Evolutionary conservation across 2,113 vertebrate species (phyloP), one percentile per base, ranked within the genome.

Genomic region (Passerina amoena): DNA sequence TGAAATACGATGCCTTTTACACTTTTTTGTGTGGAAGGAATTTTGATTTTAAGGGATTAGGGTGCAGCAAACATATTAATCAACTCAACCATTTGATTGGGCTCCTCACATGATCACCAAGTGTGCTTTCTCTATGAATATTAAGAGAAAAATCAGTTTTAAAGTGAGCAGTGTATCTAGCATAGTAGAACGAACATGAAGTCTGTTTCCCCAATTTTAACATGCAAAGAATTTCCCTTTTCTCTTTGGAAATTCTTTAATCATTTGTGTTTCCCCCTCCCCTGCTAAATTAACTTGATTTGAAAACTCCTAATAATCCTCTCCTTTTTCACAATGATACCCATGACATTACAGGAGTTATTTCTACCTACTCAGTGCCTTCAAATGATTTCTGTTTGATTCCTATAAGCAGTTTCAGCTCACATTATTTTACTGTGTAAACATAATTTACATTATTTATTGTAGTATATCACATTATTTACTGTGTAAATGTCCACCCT

Each of bases 211-310:
- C 4, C 22, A 70, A 12, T 27, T 30, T n/a, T 60, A 77, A 72
- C 2, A 14, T 11, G 27, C 11, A 35, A 28, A 35, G 5, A 69
- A 53, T 64, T 92, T 65, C 12, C 3, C 14, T 57, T 82, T 90
- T 76, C 14, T 35, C 24, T 63, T 45, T 25, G 10, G 40, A 92
- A 95, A 78, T 40, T 23, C 9, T 47, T 68, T 47, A 38, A 75
- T 50, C 37, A 28, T 35, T 60, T 70, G 4, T 38, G 6, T 33
- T 59, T 6, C 9, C 5, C 14, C 14, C 22, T 1, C 0, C 0
- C 0, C 14, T 8, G 3, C 2, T 13, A 22, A 54, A 24, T 80
- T 60, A 82, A 54, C 66, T 65, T 44, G 77, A 37, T 50, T 20
- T 50, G 10, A 60, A 78, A 73, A 75, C 3, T 30, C 4, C 17